Base-by-base conservation (phyloP, 2,888 invertebrate species). In the Drosophila flavopinicola region DNA sequence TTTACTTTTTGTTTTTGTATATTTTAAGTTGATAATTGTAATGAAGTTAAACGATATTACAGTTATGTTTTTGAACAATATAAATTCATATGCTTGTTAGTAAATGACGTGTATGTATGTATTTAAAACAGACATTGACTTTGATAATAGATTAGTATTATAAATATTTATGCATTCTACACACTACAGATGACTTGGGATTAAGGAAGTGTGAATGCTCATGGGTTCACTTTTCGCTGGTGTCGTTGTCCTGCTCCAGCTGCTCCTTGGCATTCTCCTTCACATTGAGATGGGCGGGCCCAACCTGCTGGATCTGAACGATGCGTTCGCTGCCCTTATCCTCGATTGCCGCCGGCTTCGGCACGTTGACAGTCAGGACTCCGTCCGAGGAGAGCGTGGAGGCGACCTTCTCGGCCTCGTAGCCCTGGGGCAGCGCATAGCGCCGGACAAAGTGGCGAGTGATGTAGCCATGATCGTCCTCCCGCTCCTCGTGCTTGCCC, bases 371-470 rank as follows among this genome's bases (percentile, higher is more conserved):
- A 0, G 95, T 95, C 30, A 96, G 92, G 38, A 96, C 94, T 1
- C 96, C 97, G 87, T 97, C 96, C 0, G 96, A 95, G 6, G 96
- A 96, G 25, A 97, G 91, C 3, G 94, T 94, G 57, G 96, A 96
- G 52, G 94, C 92, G 2, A 97, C 93, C 75, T 94, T 94, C 4
- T 94, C 93, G 2, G 94, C 93, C 59, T 96, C 95, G 75, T 94
- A 94, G 35, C 93, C 94, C 35, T 93, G 90, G 3, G 95, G 95
- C n/a, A 95, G 90, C 74, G 94, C 91, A 88, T 95, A 95, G 58
- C 93, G 93, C 56, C 97, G 93, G 2, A 93, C 93, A 90, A 97
- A 97, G 90, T 96, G 96, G 33, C 97, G 93, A 6, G 96, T 95
- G 60, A 97, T 94, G 88, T 91, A 94, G 0, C 96, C 96, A 75